phyloP scores from a whole-genome alignment of 2,113 vertebrate species.

The Carlito syrichta region DNA sequence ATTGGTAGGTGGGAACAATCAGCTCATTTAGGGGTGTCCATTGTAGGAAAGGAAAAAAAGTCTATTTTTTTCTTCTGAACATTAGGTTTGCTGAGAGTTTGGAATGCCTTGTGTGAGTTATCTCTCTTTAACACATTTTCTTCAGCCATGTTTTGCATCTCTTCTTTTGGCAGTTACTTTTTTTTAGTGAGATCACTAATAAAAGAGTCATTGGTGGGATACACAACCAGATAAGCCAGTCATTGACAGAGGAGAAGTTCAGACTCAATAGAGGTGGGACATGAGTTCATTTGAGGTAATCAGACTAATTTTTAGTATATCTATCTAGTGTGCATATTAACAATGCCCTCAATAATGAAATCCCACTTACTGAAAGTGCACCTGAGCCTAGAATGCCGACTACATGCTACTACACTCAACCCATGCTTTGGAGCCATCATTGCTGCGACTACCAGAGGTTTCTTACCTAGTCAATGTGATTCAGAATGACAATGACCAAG shows the following conservation, averaged over 20 bases:
- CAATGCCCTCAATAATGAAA: background rate
- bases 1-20: background rate
- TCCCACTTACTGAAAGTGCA: background rate
- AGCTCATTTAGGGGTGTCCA: background rate
- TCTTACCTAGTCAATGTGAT: background rate
- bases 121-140: background rate
- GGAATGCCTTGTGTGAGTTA: background rate
- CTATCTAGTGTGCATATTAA: background rate
- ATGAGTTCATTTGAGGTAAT: background rate
- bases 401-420: fast-evolving
- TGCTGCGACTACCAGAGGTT: background rate
- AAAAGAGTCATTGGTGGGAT: background rate
- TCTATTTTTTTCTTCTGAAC: background rate
- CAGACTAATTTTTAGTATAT: background rate
- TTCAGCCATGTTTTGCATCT: background rate
- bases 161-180: background rate
- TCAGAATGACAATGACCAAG: background rate
- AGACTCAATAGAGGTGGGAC: background rate
- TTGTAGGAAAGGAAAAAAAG: background rate
- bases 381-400: background rate
- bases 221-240: background rate
- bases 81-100: background rate
- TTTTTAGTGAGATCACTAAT: background rate
- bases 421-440: background rate
- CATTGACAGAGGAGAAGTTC: background rate